Conservation (phyloP, 2,113 vertebrate species). For the Mesitornis unicolor region DNA sequence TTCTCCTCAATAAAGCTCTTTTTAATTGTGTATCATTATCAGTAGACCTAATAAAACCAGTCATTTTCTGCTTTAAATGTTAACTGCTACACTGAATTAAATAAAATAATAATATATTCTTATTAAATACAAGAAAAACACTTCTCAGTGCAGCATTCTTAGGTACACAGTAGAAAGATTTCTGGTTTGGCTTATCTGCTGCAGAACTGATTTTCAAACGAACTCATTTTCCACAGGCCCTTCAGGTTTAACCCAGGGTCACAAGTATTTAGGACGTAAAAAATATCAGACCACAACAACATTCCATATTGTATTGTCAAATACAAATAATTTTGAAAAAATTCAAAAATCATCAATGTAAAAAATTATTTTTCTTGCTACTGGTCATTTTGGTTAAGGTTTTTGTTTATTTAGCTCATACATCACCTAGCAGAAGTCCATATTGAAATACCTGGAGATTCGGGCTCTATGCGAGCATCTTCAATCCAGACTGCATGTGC, state of each 20-base stretch:
- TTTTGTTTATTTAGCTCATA: background rate
- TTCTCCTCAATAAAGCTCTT: background rate
- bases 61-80: background rate
- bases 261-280: background rate
- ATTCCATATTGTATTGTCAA: background rate
- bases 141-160: background rate
- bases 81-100: background rate
- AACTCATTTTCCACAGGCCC: background rate
- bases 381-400: background rate
- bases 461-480: background rate
- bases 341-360: background rate
- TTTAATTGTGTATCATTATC: background rate
- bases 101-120: background rate
- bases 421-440: background rate
- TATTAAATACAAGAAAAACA: background rate
- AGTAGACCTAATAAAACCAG: background rate
- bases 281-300: background rate
- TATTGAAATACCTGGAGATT: background rate
- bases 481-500: background rate
- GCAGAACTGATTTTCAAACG: background rate
- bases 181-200: background rate
- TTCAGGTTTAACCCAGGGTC: background rate
- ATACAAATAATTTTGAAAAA: background rate
- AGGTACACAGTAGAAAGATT: background rate
- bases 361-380: background rate